Evolutionary conservation across 2,113 vertebrate genomes (phyloP).

Genomic region (Strigops habroptila): DNA sequence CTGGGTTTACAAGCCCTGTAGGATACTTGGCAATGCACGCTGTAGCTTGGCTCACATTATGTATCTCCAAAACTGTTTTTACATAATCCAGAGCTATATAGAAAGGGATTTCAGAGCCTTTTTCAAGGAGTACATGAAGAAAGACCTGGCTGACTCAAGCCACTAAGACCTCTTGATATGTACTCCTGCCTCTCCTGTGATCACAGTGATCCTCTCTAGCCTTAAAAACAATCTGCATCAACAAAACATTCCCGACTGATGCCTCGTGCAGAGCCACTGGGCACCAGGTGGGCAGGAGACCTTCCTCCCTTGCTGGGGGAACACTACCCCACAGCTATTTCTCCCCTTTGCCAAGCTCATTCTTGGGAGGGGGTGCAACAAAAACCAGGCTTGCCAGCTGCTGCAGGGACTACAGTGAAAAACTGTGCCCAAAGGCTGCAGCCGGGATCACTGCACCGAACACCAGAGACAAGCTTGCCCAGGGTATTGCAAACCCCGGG

Average conservation of each 20-base stretch:
- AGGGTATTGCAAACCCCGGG: neutral
- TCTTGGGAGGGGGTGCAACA: neutral
- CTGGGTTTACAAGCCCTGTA: neutral
- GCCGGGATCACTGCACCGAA: rapidly evolving
- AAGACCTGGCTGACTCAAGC: neutral
- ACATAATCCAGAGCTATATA: neutral
- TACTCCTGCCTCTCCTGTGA: neutral
- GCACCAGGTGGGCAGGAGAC: neutral
- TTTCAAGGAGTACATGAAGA: neutral
- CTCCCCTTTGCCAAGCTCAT: neutral
- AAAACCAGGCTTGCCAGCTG: neutral
- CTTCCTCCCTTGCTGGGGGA: neutral
- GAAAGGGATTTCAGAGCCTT: neutral
- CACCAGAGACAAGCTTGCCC: neutral
- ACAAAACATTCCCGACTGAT: neutral
- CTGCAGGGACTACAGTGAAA: neutral
- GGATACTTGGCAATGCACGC: neutral
- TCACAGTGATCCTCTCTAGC: neutral
- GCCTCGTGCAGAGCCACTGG: neutral
- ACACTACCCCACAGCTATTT: neutral
- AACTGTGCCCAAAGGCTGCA: neutral
- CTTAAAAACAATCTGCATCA: neutral
- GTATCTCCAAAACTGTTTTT: neutral
- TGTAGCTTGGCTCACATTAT: neutral
- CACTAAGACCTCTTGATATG: neutral